A percentile compares a stretch with the other conserved stretches of the same genome.
phyloP scores from a whole-genome alignment of 2,888 invertebrate genomes.

The Archips xylosteana region DNA sequence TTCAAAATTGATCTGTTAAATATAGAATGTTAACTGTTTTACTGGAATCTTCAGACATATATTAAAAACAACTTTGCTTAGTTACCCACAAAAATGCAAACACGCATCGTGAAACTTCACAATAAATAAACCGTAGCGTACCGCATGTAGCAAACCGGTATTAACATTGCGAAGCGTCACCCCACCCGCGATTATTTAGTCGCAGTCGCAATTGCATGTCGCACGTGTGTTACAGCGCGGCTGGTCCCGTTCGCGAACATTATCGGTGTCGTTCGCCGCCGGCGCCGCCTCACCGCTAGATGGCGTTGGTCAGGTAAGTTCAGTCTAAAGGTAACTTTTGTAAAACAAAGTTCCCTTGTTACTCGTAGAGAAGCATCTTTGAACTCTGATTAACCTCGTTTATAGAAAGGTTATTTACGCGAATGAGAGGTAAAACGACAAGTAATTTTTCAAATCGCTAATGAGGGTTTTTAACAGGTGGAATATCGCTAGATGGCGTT shows the following conservation, averaged over 20 bases:
- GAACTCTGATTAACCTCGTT: not conserved
- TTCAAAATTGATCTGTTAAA: not conserved
- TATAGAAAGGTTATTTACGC: not conserved
- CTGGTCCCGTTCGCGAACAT: constrained; percentile 95
- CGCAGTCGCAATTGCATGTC: constrained; percentile 64
- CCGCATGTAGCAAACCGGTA: constrained; percentile 35
- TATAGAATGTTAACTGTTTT: not conserved
- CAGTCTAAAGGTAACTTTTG: not conserved
- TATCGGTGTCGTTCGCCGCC: constrained; percentile 94
- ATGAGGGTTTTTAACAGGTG: too few species aligned
- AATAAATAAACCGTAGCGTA: constrained; percentile 26
- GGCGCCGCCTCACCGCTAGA: constrained; percentile 92
- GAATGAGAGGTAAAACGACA: too few species aligned
- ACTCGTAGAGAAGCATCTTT: not conserved
- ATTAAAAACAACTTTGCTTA: constrained; percentile 10
- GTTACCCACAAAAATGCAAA: constrained; percentile 1
- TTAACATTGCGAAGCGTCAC: constrained; percentile 44
- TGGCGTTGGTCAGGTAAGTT: constrained; percentile 87
- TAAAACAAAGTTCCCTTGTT: not conserved
- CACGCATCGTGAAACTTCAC: constrained; percentile 36
- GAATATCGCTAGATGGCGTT: too few species aligned
- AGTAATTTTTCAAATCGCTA: too few species aligned
- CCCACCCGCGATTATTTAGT: constrained; percentile 46
- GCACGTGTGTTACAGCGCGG: constrained; percentile 87
- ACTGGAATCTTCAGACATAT: not conserved